Base-by-base conservation (phyloP, 2,797 vertebrate species). In the Halcyon smyrnensis region DNA sequence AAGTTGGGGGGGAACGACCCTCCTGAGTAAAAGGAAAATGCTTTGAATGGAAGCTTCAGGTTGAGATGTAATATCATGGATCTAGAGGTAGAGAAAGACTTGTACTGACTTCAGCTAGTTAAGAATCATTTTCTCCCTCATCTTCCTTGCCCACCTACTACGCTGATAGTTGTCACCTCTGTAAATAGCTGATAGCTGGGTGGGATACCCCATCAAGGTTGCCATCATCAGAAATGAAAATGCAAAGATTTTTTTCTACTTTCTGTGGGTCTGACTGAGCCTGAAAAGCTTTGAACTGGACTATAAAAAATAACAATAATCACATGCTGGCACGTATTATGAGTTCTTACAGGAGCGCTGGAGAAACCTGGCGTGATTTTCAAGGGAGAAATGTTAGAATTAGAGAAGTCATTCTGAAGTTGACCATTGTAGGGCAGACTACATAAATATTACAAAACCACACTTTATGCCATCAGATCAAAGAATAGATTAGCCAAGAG, bases 1-100 rank as follows among this genome's bases (percentile, higher is more conserved):
- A 45, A 8, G 37, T 32, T 30, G 37, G 4, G 8, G 1, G 16
- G 6, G 7, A 1, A 3, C 4, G 2, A 30, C 4, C 3, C 5
- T 37, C 6, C 28, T 28, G 4, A 15, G 8, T 41, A 36, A 76
- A 89, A 64, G 7, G 19, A 18, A 67, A 92, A 78, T 36, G 6
- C 17, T 50, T 28, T 51, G 50, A 51, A 51, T 17, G 27, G 27
- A 51, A 51, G 27, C 50, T 51, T 28, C 27, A 28, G 27, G 13
- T 24, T 50, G 30, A 85, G 16, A 48, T 67, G 51, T 39, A 45
- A 2, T 28, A 48, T 24, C 28, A 18, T 7, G 4, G 34, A 32
- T 25, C 24, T 25, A 63, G 28, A 80, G 32, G 12, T 63, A 30
- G 67, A 50, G 41, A 77, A 37, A 63, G 25, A 64, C 23, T 57